Percentiles rank a stretch among this genome's conserved stretches.
phyloP scores from a whole-genome alignment of 2,113 vertebrate species.

The Carollia perspicillata region DNA sequence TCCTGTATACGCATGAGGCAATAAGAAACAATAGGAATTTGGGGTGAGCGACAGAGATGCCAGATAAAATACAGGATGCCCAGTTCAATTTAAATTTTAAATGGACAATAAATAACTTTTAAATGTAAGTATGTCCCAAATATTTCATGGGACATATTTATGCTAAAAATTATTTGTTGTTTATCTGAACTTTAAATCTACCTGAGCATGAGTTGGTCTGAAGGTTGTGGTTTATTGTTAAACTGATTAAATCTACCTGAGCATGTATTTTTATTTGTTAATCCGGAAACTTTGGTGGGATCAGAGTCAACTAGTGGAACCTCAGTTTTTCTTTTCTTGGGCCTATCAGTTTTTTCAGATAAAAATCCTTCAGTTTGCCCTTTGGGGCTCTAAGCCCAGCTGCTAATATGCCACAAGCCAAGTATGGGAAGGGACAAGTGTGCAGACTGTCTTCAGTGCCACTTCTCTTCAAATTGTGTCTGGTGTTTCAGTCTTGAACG shows the following conservation, averaged over 20 bases:
- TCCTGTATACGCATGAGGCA: not conserved
- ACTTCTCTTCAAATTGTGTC: not conserved
- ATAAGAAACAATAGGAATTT: not conserved
- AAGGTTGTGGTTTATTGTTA: too few relatives aligned
- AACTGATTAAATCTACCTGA: not conserved
- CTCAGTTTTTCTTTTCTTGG: not conserved
- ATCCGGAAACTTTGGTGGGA: not conserved
- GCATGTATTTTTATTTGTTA: not conserved
- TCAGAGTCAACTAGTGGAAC: not conserved
- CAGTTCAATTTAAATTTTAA: not conserved
- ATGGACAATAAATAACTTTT: not conserved
- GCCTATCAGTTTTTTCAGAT: not conserved
- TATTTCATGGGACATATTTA: not conserved
- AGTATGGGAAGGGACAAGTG: not conserved
- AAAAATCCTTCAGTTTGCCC: not conserved
- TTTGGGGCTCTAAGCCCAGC: not conserved
- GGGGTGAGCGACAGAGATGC: not conserved
- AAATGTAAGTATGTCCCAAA: not conserved
- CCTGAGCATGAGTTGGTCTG: not conserved
- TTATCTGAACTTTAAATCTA: constrained; percentile 10
- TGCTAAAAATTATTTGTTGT: not conserved
- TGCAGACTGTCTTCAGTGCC: not conserved
- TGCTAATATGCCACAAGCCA: not conserved
- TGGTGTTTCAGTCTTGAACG: not conserved
- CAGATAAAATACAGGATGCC: not conserved